phyloP scores from a whole-genome alignment of 1,140 invertebrate genomes.

The Platyscapa corneri region DNA sequence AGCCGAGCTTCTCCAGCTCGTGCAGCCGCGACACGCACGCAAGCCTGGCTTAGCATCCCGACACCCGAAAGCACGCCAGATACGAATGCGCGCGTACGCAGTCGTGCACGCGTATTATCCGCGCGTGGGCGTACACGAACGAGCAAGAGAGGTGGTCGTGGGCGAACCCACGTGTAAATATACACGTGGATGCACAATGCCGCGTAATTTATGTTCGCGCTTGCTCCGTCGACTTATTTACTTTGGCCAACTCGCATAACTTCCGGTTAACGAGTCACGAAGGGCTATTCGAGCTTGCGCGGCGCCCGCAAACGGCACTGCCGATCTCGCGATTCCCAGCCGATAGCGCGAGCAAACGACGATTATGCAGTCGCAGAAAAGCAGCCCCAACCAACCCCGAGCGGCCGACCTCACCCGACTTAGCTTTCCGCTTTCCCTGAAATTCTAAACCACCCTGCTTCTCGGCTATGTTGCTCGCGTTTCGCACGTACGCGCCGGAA shows the following conservation, averaged over 20 bases:
- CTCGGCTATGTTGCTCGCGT: too few species aligned
- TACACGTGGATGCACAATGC: slow-evolving; percentile 51
- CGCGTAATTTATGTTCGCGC: slow-evolving; percentile 58
- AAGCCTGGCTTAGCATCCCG: too few species aligned
- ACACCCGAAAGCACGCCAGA: too few species aligned
- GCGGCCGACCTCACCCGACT: not conserved
- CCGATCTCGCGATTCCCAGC: slow-evolving; percentile 29
- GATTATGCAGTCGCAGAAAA: slow-evolving; percentile 44
- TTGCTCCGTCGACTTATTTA: slow-evolving; percentile 62
- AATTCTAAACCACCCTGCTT: not conserved
- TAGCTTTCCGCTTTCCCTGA: not conserved
- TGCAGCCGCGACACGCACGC: too few species aligned
- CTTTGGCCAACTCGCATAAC: slow-evolving; percentile 58
- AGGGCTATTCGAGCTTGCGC: slow-evolving; percentile 48
- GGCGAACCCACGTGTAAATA: slow-evolving; percentile 52
- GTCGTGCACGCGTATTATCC: not conserved
- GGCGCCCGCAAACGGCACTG: slow-evolving; percentile 1
- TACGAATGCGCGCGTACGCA: not conserved
- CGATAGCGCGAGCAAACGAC: not conserved
- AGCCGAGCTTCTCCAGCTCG: too few species aligned
- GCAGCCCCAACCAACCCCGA: not conserved
- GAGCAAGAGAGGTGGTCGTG: not conserved
- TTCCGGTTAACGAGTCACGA: slow-evolving; percentile 55
- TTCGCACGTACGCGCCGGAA: too few species aligned
- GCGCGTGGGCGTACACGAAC: not conserved